phyloP scores from a whole-genome alignment of 2,888 invertebrate genomes.

The Tricholauxania praeusta region DNA sequence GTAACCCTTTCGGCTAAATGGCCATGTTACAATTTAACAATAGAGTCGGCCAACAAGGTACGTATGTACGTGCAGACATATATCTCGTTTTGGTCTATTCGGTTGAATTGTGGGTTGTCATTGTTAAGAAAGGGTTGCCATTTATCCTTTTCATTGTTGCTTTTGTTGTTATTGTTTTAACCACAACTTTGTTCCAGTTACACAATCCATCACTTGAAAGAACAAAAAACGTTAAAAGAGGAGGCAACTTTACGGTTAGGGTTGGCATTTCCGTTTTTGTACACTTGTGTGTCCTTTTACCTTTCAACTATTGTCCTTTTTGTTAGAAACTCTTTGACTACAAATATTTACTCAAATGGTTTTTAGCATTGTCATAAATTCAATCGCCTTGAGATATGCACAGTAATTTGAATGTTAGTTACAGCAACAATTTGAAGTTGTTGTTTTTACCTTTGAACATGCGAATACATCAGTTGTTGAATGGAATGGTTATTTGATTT shows the following conservation, averaged over 20 bases:
- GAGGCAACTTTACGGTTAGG: constrained; percentile 33
- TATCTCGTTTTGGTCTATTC: constrained; percentile 14
- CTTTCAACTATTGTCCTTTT: background rate
- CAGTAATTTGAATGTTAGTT: too few species aligned
- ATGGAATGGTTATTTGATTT: too few species aligned
- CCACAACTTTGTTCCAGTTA: constrained; percentile 43
- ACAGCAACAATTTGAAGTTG: too few species aligned
- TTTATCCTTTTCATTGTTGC: constrained; percentile 34
- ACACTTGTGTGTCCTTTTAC: background rate
- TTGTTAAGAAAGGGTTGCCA: constrained; percentile 4
- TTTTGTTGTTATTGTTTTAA: constrained; percentile 27
- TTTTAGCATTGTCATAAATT: too few species aligned
- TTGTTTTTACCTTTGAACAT: too few species aligned
- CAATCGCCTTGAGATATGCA: too few species aligned
- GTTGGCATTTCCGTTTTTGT: background rate
- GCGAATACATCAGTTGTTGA: too few species aligned
- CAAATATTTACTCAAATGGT: too few species aligned
- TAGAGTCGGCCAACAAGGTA: constrained; percentile 43
- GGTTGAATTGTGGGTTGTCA: constrained; percentile 20
- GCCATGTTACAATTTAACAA: constrained; percentile 64
- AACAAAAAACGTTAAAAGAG: constrained; percentile 39
- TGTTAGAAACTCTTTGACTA: too few species aligned
- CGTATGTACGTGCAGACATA: too few species aligned
- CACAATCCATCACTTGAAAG: constrained; percentile 61
- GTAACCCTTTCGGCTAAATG: constrained; percentile 59